phyloP scores from a whole-genome alignment of 2,113 vertebrate species.

The Reinhardtius hippoglossoides region DNA sequence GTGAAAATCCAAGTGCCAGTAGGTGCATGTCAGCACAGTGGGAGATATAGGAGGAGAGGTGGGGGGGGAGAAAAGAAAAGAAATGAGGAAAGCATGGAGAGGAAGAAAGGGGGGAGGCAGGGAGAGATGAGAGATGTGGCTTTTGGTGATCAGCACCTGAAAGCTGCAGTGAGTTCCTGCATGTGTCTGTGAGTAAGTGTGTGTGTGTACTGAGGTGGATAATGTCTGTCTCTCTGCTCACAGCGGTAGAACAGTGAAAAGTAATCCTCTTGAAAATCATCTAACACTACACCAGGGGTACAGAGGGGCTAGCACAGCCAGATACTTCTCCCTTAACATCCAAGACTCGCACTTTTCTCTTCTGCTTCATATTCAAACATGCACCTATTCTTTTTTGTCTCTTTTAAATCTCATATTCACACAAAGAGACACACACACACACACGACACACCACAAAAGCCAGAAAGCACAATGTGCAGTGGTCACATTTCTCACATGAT shows the following conservation, averaged over 20 bases:
- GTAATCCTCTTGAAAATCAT: constrained; percentile 69
- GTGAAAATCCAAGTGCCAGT: constrained; percentile 77
- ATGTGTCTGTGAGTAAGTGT: constrained; percentile 44
- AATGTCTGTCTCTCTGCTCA: constrained; percentile 59
- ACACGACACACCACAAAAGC: constrained; percentile 43
- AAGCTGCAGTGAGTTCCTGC: constrained; percentile 49
- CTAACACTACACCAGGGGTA: constrained; percentile 42
- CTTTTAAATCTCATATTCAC: constrained; percentile 16
- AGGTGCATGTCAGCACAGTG: constrained; percentile 72
- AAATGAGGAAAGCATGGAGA: constrained; percentile 44
- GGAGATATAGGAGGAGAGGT: constrained; percentile 28
- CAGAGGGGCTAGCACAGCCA: constrained; percentile 27
- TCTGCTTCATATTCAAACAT: constrained; percentile 29
- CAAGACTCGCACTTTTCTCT: constrained; percentile 33
- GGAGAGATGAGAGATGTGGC: constrained; percentile 55
- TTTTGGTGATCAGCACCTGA: constrained; percentile 68
- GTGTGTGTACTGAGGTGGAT: constrained; percentile 45
- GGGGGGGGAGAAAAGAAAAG: constrained; percentile 35
- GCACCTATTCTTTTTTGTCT: neutral
- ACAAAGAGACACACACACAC: constrained; percentile 32
- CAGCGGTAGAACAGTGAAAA: constrained; percentile 58
- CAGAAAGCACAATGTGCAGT: constrained; percentile 57
- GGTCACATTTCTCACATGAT: constrained; percentile 77
- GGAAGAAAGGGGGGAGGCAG: constrained; percentile 14
- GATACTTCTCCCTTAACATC: constrained; percentile 38